Evolutionary conservation across 2,888 invertebrate species (phyloP).

Genomic region (Idaea dimidiata): DNA sequence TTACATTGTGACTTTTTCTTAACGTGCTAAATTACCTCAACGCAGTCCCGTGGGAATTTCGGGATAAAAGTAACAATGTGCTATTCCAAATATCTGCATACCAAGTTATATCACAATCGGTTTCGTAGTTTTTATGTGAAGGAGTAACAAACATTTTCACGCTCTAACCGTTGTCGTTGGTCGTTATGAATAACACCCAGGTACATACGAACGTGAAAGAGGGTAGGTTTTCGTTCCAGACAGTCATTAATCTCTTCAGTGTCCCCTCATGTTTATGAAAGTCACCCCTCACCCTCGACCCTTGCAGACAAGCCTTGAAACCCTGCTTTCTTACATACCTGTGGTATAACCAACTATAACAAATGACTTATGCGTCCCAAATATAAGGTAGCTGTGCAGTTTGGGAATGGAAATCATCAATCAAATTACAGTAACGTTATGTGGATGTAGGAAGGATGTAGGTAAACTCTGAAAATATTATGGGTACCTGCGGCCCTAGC

Average conservation of each 20-base stretch:
- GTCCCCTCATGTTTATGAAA: conserved; percentile 34
- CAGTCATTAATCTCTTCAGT: conserved; percentile 42
- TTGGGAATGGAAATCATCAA: too few relatives aligned
- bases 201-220: conserved; percentile 16
- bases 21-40: too few relatives aligned
- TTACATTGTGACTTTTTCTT: too few relatives aligned
- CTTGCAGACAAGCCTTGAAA: conserved; percentile 26
- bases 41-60: too few relatives aligned
- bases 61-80: too few relatives aligned
- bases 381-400: background rate
- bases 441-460: background rate
- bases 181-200: conserved; percentile 1
- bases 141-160: too few relatives aligned
- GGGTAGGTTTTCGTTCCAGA: conserved; percentile 34
- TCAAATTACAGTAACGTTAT: background rate
- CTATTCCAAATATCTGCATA: too few relatives aligned
- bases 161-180: background rate
- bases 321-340: background rate
- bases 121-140: too few relatives aligned
- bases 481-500: too few relatives aligned
- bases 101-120: too few relatives aligned
- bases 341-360: too few relatives aligned
- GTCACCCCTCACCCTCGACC: conserved; percentile 35
- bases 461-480: background rate
- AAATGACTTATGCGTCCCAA: background rate